Percentiles rank a stretch among this genome's conserved stretches.
These are phyloP conservation scores for Puma concolor DNA, from an alignment of 2,113 vertebrate genomes.

Conservation along the genomic window DNA sequence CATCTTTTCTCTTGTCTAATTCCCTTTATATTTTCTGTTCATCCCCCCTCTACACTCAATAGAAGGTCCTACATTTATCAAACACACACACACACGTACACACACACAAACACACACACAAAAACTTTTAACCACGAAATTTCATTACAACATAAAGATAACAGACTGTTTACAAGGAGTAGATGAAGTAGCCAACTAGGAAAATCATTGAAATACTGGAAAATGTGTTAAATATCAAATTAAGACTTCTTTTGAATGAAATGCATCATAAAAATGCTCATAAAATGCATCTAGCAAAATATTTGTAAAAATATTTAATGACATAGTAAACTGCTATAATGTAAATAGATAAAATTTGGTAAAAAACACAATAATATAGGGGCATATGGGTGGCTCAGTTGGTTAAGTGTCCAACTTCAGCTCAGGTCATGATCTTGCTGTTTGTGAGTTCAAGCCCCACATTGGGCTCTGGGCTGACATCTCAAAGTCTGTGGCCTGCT, in stretches of 20 bases:
- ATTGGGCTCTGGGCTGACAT: too few relatives aligned
- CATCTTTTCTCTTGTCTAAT: neutral
- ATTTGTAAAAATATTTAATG: neutral
- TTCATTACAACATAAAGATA: neutral
- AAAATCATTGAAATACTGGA: neutral
- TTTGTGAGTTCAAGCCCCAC: too few relatives aligned
- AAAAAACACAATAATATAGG: too few relatives aligned
- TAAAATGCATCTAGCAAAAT: neutral
- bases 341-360: neutral
- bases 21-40: neutral
- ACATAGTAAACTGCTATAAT: neutral
- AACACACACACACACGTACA: neutral
- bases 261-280: too few relatives aligned
- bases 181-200: neutral
- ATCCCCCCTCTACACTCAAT: neutral
- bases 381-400: too few relatives aligned
- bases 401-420: too few relatives aligned
- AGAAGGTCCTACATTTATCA: neutral
- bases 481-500: too few relatives aligned
- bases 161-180: accelerated
- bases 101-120: too few relatives aligned
- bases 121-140: neutral
- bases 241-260: neutral
- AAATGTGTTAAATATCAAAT: neutral
- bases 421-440: too few relatives aligned